phyloP scores from a whole-genome alignment of 2,888 invertebrate genomes.

The Mylabris sibirica region DNA sequence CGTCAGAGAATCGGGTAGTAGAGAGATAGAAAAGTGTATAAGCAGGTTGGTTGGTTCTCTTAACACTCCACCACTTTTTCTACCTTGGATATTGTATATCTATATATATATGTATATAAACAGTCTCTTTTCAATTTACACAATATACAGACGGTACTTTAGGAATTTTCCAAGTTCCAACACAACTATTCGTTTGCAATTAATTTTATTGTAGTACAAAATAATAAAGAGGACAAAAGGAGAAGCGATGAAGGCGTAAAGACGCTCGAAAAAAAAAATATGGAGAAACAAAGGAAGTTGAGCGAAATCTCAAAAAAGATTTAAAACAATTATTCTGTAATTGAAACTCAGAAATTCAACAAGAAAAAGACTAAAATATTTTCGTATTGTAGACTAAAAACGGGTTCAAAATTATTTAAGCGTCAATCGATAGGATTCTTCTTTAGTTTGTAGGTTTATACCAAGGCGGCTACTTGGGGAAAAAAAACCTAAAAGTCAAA shows the following conservation, averaged over 20 bases:
- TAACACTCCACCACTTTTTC: neutral
- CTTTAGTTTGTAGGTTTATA: neutral
- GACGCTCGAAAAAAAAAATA: neutral
- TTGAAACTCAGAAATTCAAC: neutral
- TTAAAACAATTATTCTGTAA: neutral
- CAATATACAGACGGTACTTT: neutral
- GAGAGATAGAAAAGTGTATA: neutral
- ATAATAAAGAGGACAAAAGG: neutral
- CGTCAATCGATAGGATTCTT: no score
- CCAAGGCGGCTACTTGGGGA: neutral
- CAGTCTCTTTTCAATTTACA: slow-evolving; percentile 3
- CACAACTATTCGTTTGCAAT: neutral
- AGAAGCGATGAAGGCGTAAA: neutral
- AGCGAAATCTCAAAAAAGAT: neutral
- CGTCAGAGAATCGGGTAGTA: slow-evolving; percentile 32
- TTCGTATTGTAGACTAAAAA: neutral
- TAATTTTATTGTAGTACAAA: slow-evolving; percentile 3
- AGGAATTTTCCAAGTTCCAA: neutral
- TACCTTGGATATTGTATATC: neutral
- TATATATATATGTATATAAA: neutral
- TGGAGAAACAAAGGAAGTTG: neutral
- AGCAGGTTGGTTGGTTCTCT: neutral
- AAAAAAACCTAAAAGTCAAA: neutral
- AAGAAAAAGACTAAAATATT: neutral
- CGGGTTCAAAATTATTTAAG: no score